Base-by-base conservation (phyloP, 2,113 vertebrate species). In the Cyanistes caeruleus region DNA sequence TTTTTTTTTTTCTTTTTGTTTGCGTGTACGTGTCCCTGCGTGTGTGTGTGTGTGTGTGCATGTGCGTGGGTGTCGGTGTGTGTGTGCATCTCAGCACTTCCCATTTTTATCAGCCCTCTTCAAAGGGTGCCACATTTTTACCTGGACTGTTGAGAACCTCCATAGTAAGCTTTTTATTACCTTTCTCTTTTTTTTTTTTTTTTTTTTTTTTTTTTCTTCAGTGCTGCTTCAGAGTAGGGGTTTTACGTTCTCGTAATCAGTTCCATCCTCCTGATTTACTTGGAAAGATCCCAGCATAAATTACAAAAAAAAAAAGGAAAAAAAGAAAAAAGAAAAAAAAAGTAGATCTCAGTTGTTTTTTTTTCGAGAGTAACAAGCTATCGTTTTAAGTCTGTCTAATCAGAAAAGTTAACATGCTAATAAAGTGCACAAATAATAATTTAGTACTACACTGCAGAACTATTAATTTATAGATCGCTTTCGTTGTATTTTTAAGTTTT, bases 111-210 rank as follows among this genome's bases (percentile, higher is more conserved):
- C 56, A 91, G 90, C 95, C 84, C 96, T 97, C 94, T 93, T 89
- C 87, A 90, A 97, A 98, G 97, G 97, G 98, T 98, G 98, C 96
- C 96, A 86, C 89, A 85, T 98, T 98, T 98, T 98, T 95, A 97
- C 97, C 97, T 95, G 98, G 97, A 98, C 98, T 97, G 31, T 59
- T 98, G 96, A 97, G 93, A 95, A 95, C 95, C 41, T 78, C 90
- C 84, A 43, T 90, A 96, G 96, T 84, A 95, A 96, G 98, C 96
- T 93, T 95, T 95, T 96, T 89, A 90, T 89, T 94, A 48, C 44
- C 37, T 33, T 67, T 49, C 65, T 59, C 83, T 90, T 87, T 52
- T 59, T 49, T 75, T 59, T 85, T 90, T 87, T 52, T 59, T 62
- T 33, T 67, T 49, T 85, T 59, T 51, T 63, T 82, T 80, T 87